Evolutionary conservation across 2,113 vertebrate genomes (phyloP), one percentile per base, ranked within the genome.

Genomic region (Geococcyx californianus): DNA sequence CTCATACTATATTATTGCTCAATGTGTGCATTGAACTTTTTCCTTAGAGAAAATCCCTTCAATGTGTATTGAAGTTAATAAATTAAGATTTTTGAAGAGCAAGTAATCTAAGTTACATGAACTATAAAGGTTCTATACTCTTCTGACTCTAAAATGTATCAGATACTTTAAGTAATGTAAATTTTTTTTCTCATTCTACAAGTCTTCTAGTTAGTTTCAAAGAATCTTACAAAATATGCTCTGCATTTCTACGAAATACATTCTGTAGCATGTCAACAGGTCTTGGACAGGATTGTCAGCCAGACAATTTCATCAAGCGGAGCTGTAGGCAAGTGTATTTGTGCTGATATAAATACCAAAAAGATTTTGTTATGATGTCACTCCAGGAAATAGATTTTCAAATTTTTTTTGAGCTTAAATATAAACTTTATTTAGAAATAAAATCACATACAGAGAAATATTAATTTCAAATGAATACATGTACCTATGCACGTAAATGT

Each of bases 251-350:
- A 20, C 10, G 8, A 72, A 75, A 80, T 58, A 26, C 51, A 49
- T 83, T 91, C 54, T 56, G 10, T 29, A 47, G 13, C 25, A 70
- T 52, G 49, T 14, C 64, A 68, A 16, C 8, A 86, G n/a, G n/a
- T 62, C 25, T 51, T 63, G 19, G n/a, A 42, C 13, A 89, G 68
- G 42, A 81, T 88, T 76, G 40, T 92, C 74, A 72, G 16, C 28
- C 23, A 80, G 23, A 81, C 13, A 66, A 74, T 81, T 93, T 94
- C n/a, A 96, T 76, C 36, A 86, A 58, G 59, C 47, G 80, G 34
- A 88, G 23, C 33, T 80, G 31, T 36, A 80, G 20, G 52, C n/a
- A 70, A 45, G 13, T 34, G 11, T 77, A 69, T 86, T 73, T 92
- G 25, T 63, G 33, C 7, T 85, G 45, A 42, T 29, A 77, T 66